Evolutionary conservation across 2,797 vertebrate genomes (phyloP), one percentile per base, ranked within the genome.

Genomic region (Melanogrammus aeglefinus): DNA sequence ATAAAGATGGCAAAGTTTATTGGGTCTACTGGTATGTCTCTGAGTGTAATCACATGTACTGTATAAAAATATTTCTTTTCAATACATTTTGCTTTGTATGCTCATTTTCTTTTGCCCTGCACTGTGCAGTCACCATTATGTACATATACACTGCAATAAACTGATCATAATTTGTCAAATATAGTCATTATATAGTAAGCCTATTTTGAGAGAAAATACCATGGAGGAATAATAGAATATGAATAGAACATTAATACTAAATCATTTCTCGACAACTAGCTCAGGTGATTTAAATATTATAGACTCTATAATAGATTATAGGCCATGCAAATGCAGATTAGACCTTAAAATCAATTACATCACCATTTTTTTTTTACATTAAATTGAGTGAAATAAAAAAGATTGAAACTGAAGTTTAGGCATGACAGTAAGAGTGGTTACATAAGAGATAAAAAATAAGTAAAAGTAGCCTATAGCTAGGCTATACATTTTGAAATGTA

Each of bases 41-140:
- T 80, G 84, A 91, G 84, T 91, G 90, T 91, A 87, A 91, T 91
- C 85, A 91, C 88, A 88, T 92, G 86, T 93, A 88, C 85, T 82
- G 86, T 87, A 87, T 92, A 63, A 86, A 86, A 90, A 86, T 39
- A 89, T 83, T 86, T 87, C 87, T 91, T 93, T 91, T 88, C 80
- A 89, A 81, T 86, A 91, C 69, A 80, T 77, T 78, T 84, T 27
- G 51, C 78, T 63, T 63, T 63, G 57, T 63, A 63, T 82, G 86
- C 88, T 86, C 82, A 57, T 86, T 86, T 78, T 81, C 29, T 83
- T 21, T 69, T 44, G 36, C 6, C 21, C 27, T 72, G 51, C 29
- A 27, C 57, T 21, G 5, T n/a, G 24, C 27, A 2, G 24, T 16
- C 33, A 75, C 4, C n/a, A 33, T 29, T 71, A 36, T 31, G 39